Evolutionary conservation across 2,888 invertebrate species (phyloP), one percentile per base, ranked within the genome.

Genomic region (Criorhina ranunculi): DNA sequence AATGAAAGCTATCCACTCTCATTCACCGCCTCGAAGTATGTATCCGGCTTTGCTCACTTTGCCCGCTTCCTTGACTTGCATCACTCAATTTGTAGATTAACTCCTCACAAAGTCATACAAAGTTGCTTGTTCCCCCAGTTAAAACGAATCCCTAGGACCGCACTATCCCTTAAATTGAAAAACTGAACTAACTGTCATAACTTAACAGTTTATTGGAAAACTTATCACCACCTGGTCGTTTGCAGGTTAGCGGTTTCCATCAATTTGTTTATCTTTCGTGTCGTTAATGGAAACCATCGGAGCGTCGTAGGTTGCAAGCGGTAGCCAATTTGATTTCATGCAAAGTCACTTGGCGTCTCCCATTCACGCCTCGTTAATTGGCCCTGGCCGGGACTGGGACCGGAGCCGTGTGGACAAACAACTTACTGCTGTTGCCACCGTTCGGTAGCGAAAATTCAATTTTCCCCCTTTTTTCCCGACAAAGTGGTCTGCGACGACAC

Each of bases 341-440:
- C 55, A 73, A 73, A 83, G 35, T 42, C 60, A 67, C 73, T 73
- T 83, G 17, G 64, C 51, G 53, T 67, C n/a, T n/a, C 46, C 66
- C 51, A 78, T 83, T 83, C 79, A 83, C 83, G 83, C 83, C 79
- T 83, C 73, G 79, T 83, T 83, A 83, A 83, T 83, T 83, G 83
- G 62, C 67, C 67, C 24, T 24, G 24, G 24, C 4, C 24, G 1
- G 24, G 24, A n/a, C n/a, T n/a, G n/a, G n/a, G n/a, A n/a, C 24
- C 24, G 24, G 24, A 4, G 24, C 24, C 4, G 24, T 24, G 24
- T 79, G 67, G 79, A 55, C 73, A 70, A 76, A 81, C 83, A 83
- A 69, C 78, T 79, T 73, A 78, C 83, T 72, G 80, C 49, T 35
- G 24, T 51, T 66, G 82, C 70, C 70, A 53, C 70, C 31, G 69